Base-by-base conservation (phyloP, 2,797 vertebrate genomes). In the Protosalanx chinensis region DNA sequence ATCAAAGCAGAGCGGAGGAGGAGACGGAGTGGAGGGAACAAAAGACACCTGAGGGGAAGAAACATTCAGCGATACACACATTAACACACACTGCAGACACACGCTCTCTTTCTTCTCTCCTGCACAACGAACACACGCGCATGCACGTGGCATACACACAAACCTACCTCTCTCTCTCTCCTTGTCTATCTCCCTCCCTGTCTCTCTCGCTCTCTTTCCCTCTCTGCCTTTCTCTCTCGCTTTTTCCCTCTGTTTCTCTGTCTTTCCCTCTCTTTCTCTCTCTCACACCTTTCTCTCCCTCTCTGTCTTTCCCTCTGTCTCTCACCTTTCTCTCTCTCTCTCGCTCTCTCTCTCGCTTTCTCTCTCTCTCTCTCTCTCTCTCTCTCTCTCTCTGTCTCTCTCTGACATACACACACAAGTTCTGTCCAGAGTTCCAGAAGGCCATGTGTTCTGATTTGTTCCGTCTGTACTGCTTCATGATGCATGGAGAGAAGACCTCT, bases 401-500 rank as follows among this genome's bases (percentile, higher is more conserved):
- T 46, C 41, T 46, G 41, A 73, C 56, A 68, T 64, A 23, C 64
- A 62, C 61, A 79, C 67, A 70, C 37, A 33, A 51, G 77, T 79
- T 82, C 53, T 16, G 6, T 63, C 30, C 10, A 64, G 15, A 65
- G 35, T 56, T 80, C 72, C 16, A 64, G 80, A 77, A 82, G 85
- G 79, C 49, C 71, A 73, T 75, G 76, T 82, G 61, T 70, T 46
- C 64, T 82, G 72, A 89, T 84, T 85, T 70, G 63, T 76, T 82
- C 77, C 72, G 75, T 84, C 81, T 81, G 81, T 71, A 79, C 67
- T 81, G 82, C 80, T 83, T 80, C 63, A 73, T 68, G 70, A 79
- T 80, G 76, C 79, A 79, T 61, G 3, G 27, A 71, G 73, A 27
- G 5, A 6, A 27, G 29, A 27, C 41, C 73, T 70, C 67, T 70